Conservation (phyloP, 2,888 invertebrate species). For the Bedellia somnulentella region DNA sequence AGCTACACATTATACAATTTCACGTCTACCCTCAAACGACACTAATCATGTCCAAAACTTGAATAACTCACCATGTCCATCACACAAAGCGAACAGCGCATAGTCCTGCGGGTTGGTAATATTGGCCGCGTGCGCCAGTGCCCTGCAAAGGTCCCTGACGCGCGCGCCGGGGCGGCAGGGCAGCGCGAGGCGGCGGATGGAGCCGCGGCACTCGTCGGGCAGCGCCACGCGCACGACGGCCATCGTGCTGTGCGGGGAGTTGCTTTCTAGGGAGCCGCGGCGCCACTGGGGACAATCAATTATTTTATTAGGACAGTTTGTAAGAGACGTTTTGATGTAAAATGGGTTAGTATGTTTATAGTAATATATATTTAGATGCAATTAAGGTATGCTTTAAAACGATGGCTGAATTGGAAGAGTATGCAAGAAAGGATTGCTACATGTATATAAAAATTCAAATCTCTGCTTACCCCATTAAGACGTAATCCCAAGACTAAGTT, state of each 20-base stretch:
- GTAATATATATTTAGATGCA: neutral
- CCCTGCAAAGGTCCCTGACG: slow-evolving; percentile 89
- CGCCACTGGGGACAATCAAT: slow-evolving; percentile 32
- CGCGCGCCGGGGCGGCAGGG: slow-evolving; percentile 93
- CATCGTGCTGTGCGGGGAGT: slow-evolving; percentile 22
- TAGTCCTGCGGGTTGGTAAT: slow-evolving; percentile 97
- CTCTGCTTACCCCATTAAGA: no score
- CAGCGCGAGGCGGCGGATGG: slow-evolving; percentile 86
- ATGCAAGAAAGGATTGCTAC: no score
- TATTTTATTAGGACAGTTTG: neutral
- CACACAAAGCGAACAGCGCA: slow-evolving; percentile 85
- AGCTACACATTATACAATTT: no score
- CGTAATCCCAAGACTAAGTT: no score
- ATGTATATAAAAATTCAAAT: no score
- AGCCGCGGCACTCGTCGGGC: slow-evolving; percentile 92
- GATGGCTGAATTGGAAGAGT: no score
- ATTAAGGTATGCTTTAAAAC: neutral
- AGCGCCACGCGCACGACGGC: slow-evolving; percentile 85
- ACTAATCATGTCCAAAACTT: no score
- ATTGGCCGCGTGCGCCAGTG: slow-evolving; percentile 92
- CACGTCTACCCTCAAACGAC: no score
- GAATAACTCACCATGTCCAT: slow-evolving; percentile 87
- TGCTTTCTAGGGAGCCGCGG: slow-evolving; percentile 46
- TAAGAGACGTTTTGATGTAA: neutral
- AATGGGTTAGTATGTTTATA: neutral